A percentile compares a stretch with the other conserved stretches of the same genome.
phyloP scores from a whole-genome alignment of 1,140 invertebrate genomes.

The Bicyclus anynana region DNA sequence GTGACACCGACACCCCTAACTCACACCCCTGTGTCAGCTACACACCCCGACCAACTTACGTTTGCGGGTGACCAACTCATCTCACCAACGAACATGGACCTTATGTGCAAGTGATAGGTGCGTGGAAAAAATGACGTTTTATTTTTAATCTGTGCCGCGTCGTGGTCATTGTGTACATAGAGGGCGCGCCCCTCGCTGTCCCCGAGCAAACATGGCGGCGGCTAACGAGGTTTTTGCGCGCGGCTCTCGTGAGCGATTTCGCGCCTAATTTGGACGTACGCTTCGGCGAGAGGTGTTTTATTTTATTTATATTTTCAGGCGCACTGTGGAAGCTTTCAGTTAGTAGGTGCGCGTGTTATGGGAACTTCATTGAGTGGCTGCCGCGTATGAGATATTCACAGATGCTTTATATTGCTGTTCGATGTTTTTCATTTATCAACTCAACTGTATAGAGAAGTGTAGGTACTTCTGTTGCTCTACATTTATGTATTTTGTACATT shows the following conservation, averaged over 20 bases:
- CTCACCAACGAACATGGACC: conserved; percentile 23
- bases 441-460: no score
- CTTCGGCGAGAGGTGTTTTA: conserved; percentile 38
- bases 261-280: conserved; percentile 68
- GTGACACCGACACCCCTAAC: conserved; percentile 65
- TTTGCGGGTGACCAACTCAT: conserved; percentile 18
- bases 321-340: conserved; percentile 29
- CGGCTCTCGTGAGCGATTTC: conserved; percentile 67
- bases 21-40: conserved; percentile 60
- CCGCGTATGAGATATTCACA: background rate
- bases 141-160: conserved; percentile 16
- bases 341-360: conserved; percentile 13
- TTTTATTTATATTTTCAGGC: conserved; percentile 51
- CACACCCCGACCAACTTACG: conserved; percentile 44
- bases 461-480: no score
- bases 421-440: background rate
- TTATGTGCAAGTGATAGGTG: conserved; percentile 27
- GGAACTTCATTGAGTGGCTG: conserved; percentile 11
- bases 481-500: no score
- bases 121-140: conserved; percentile 20
- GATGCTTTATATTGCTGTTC: background rate
- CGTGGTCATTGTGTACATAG: conserved; percentile 64
- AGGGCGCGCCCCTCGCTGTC: conserved; percentile 68
- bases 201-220: conserved; percentile 69
- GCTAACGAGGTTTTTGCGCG: conserved; percentile 73